Percentiles rank a stretch among this genome's conserved stretches.
These are phyloP conservation scores for Cladopsammia gracilis DNA, from an alignment of 64 coral and sea anemone species.

Conservation along the genomic window DNA sequence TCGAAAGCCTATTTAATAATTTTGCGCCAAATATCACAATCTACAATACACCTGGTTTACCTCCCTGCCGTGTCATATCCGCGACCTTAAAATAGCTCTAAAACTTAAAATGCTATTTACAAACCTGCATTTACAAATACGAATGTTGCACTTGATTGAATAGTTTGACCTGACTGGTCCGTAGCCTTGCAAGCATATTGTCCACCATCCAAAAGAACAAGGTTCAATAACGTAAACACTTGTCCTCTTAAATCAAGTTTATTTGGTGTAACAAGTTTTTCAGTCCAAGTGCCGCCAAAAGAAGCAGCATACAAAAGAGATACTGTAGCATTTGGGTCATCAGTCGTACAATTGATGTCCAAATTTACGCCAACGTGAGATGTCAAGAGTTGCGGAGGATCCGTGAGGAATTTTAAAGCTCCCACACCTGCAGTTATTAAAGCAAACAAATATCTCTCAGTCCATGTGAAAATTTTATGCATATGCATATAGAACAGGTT, in stretches of 20 bases:
- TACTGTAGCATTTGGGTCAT: constrained; percentile 5
- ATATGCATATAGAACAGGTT: too few species aligned
- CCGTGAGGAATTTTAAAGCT: neutral
- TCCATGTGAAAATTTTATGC: too few species aligned
- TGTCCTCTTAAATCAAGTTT: neutral
- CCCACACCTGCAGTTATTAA: neutral
- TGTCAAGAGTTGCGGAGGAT: neutral
- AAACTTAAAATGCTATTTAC: too few species aligned
- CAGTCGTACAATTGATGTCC: neutral
- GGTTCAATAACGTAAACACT: neutral
- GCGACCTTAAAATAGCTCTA: too few species aligned
- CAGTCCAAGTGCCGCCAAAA: too few species aligned
- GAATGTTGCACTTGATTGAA: neutral
- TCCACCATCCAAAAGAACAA: neutral
- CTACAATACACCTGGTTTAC: too few species aligned
- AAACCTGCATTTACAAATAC: neutral
- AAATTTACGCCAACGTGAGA: neutral
- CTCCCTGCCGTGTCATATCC: too few species aligned
- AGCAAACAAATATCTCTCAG: neutral
- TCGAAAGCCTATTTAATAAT: too few species aligned
- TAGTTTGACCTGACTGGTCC: neutral
- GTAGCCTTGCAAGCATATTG: neutral
- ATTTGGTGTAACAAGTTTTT: neutral
- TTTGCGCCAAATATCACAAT: too few species aligned
- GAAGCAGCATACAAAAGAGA: neutral